These are phyloP conservation scores for Macrosoma leucophasiata DNA, from an alignment of 2,888 invertebrate genomes.

Conservation along the genomic window DNA sequence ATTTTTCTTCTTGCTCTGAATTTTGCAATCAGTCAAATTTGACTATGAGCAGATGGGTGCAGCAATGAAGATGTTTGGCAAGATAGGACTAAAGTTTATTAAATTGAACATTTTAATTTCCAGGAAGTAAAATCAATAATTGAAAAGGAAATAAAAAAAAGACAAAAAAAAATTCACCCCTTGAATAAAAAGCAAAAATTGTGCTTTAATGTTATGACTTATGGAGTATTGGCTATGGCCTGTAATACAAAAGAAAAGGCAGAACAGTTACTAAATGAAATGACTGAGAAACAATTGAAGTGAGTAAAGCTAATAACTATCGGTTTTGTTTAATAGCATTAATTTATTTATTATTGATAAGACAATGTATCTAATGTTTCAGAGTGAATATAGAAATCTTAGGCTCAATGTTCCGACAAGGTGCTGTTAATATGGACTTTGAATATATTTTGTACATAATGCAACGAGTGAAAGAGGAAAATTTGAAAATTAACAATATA, in stretches of 20 bases:
- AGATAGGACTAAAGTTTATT: no score
- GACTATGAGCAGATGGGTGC: no score
- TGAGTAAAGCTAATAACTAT: no score
- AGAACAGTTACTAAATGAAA: slow-evolving; percentile 79
- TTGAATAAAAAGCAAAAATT: slow-evolving; percentile 63
- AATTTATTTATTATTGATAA: neutral
- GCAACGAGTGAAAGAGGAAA: slow-evolving; percentile 76
- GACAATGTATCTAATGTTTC: slow-evolving; percentile 32
- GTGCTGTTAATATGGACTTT: slow-evolving; percentile 76
- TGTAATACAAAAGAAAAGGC: slow-evolving; percentile 81
- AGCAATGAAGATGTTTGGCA: no score
- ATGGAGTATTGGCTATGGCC: slow-evolving; percentile 88
- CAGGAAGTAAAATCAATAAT: slow-evolving; percentile 76
- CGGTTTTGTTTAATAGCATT: neutral
- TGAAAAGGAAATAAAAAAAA: slow-evolving; percentile 55
- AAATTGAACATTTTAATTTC: slow-evolving; percentile 30
- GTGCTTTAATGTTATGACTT: slow-evolving; percentile 86
- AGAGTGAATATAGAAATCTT: slow-evolving; percentile 85
- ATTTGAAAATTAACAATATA: slow-evolving; percentile 76
- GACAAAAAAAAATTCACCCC: slow-evolving; percentile 41
- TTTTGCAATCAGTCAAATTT: no score
- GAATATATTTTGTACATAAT: slow-evolving; percentile 81
- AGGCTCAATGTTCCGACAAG: slow-evolving; percentile 82
- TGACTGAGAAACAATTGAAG: slow-evolving; percentile 81
- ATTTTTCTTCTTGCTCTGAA: no score